Evolutionary conservation across 2,797 vertebrate genomes (phyloP).

Genomic region (Bradypus variegatus): DNA sequence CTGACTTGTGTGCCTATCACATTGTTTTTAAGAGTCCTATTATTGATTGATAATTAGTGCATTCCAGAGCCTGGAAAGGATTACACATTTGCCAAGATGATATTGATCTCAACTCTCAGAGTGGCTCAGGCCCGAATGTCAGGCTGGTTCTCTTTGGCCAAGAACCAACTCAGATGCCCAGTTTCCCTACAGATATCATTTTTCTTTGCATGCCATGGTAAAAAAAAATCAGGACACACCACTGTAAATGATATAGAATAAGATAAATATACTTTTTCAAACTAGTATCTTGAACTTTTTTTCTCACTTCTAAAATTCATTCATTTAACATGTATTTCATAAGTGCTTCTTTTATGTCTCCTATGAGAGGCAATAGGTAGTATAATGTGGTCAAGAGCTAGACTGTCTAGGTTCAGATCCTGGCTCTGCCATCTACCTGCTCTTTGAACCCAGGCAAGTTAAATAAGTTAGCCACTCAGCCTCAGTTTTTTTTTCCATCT

Average conservation of each 20-base stretch:
- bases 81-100: background rate
- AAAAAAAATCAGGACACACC: background rate
- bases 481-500: background rate
- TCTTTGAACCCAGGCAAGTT: background rate
- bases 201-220: background rate
- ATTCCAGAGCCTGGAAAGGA: background rate
- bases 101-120: background rate
- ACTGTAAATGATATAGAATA: background rate
- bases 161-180: background rate
- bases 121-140: background rate
- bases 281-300: background rate
- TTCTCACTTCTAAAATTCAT: background rate
- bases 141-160: background rate
- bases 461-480: background rate
- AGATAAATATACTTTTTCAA: background rate
- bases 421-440: background rate
- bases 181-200: background rate
- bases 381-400: background rate
- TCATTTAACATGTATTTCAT: background rate
- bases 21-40: background rate
- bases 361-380: background rate
- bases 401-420: background rate
- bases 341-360: background rate
- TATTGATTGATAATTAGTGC: background rate
- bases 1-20: background rate